These are phyloP conservation scores for Xenopus tropicalis DNA, from an alignment of 2,113 vertebrate genomes.

Conservation along the genomic window DNA sequence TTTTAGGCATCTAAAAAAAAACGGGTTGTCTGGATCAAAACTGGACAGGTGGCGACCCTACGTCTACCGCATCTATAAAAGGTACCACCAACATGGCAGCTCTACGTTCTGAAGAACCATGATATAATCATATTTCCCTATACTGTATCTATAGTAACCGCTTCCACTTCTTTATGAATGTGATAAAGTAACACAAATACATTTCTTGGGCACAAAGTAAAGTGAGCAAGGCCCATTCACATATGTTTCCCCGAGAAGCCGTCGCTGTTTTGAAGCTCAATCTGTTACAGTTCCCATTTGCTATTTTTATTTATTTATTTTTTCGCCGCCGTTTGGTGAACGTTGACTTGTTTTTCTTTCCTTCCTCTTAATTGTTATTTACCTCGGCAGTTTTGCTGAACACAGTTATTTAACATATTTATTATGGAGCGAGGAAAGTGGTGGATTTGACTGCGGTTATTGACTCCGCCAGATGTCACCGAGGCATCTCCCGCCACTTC, in stretches of 20 bases:
- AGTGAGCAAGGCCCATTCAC: background rate
- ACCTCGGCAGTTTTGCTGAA: conserved; percentile 44
- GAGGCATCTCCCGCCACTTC: conserved; percentile 21
- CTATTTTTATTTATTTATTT: conserved; percentile 52
- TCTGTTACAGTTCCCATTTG: conserved; percentile 52
- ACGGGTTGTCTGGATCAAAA: too few species aligned
- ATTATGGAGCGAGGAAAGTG: conserved; percentile 55
- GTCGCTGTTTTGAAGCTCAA: conserved; percentile 20
- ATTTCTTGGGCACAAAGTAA: too few species aligned
- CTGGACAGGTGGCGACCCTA: too few species aligned
- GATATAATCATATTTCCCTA: too few species aligned
- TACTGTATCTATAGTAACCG: too few species aligned
- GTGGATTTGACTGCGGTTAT: conserved; percentile 45
- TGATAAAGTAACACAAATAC: too few species aligned
- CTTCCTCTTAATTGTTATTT: conserved; percentile 25
- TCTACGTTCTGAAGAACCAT: too few species aligned
- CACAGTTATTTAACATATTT: conserved; percentile 55
- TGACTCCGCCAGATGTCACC: conserved; percentile 49
- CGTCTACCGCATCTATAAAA: too few species aligned
- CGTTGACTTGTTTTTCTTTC: conserved; percentile 50
- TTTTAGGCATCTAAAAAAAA: too few species aligned
- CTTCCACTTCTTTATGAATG: too few species aligned
- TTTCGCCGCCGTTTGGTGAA: conserved; percentile 49
- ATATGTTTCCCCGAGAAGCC: background rate
- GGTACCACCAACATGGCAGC: too few species aligned